Conservation (phyloP, 2,888 invertebrate species). For the Toxonevra muliebris region DNA sequence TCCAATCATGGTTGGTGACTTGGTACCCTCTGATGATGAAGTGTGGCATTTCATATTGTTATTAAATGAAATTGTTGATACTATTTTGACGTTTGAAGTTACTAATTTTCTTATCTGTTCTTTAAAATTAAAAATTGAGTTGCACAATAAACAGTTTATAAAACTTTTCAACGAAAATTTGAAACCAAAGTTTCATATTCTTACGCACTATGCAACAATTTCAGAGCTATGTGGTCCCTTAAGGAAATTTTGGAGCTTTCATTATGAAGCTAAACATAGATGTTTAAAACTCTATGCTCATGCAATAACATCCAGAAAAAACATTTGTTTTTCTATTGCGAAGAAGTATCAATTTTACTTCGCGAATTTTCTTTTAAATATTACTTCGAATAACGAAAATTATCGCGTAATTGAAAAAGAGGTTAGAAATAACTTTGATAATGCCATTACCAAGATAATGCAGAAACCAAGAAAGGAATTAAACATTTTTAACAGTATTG, state of each 20-base stretch:
- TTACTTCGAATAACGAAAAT: too few relatives aligned
- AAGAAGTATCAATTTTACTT: constrained; percentile 31
- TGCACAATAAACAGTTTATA: constrained; percentile 25
- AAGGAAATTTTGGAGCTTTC: constrained; percentile 34
- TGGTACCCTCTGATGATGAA: constrained; percentile 33
- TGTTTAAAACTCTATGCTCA: constrained; percentile 32
- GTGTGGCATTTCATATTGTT: constrained; percentile 36
- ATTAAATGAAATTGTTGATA: constrained; percentile 33
- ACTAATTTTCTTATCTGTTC: constrained; percentile 13
- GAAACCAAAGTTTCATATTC: constrained; percentile 36
- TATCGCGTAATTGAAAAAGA: too few relatives aligned
- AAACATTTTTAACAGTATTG: too few relatives aligned
- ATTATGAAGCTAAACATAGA: constrained; percentile 37
- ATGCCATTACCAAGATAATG: too few relatives aligned
- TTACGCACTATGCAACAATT: constrained; percentile 34
- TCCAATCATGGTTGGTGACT: constrained; percentile 38
- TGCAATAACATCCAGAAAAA: constrained; percentile 32
- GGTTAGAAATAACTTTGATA: too few relatives aligned
- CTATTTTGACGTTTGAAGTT: constrained; percentile 28
- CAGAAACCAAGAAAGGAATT: too few relatives aligned
- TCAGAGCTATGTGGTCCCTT: constrained; percentile 33
- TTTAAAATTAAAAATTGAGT: constrained; percentile 29
- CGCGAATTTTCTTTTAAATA: too few relatives aligned
- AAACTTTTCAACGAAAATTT: constrained; percentile 28
- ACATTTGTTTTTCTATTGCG: constrained; percentile 24